Evolutionary conservation across 2,888 invertebrate genomes (phyloP).

Genomic region (Scaptomyza caliginosa): DNA sequence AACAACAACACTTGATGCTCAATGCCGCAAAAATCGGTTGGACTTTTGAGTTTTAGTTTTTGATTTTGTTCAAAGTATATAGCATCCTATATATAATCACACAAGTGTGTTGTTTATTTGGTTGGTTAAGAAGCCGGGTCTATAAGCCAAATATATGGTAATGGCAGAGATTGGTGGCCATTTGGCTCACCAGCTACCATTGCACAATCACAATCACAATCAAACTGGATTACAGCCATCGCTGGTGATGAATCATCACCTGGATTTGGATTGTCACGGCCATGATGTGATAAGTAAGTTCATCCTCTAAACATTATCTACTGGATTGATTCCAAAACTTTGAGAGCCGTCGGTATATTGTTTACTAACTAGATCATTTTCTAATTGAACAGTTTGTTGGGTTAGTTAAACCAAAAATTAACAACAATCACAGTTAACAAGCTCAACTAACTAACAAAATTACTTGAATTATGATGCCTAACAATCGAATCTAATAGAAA

Average conservation of each 20-base stretch:
- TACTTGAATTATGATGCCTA: constrained; percentile 8
- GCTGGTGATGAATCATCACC: constrained; percentile 86
- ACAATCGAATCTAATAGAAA: constrained; percentile 17
- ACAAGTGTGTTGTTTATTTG: constrained; percentile 52
- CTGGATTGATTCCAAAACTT: no score
- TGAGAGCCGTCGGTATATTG: no score
- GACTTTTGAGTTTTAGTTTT: constrained; percentile 43
- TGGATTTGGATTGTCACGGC: constrained; percentile 84
- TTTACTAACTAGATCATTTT: neutral
- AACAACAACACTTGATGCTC: constrained; percentile 47
- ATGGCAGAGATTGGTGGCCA: constrained; percentile 88
- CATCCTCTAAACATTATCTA: neutral
- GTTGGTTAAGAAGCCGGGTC: constrained; percentile 68
- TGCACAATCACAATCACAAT: constrained; percentile 85
- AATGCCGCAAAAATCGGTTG: constrained; percentile 45
- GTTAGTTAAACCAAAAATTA: neutral
- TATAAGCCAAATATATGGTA: constrained; percentile 86
- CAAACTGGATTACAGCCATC: constrained; percentile 87
- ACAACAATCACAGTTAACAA: constrained; percentile 2
- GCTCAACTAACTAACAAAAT: constrained; percentile 25
- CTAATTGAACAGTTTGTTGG: neutral
- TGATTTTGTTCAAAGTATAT: constrained; percentile 7
- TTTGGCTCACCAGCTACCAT: constrained; percentile 87
- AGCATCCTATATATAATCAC: no score
- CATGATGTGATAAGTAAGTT: constrained; percentile 84